Conservation (phyloP, 2,888 invertebrate species). For the Xanthia icteritia region DNA sequence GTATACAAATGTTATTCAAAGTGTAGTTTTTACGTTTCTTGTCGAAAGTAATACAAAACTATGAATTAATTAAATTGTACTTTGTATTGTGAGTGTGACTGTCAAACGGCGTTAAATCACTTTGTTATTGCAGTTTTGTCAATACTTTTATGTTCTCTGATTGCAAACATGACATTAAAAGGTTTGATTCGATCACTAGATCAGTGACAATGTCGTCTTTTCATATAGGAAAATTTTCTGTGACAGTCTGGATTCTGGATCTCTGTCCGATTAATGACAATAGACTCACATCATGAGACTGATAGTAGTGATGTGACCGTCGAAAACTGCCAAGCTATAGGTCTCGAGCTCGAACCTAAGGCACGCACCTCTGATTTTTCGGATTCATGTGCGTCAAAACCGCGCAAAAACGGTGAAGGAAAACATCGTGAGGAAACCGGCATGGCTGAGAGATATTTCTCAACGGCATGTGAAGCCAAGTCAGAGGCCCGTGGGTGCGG, state of each 20-base stretch:
- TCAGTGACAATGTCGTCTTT: neutral
- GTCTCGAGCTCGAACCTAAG: too few species aligned
- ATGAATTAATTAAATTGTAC: conserved; percentile 33
- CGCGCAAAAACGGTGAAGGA: too few species aligned
- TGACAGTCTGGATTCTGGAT: too few species aligned
- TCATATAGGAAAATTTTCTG: neutral
- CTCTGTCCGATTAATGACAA: neutral
- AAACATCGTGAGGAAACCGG: too few species aligned
- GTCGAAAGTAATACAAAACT: conserved; percentile 36
- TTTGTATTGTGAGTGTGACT: neutral
- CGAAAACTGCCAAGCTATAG: too few species aligned
- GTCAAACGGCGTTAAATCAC: neutral
- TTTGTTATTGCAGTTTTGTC: neutral
- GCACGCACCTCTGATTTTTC: too few species aligned
- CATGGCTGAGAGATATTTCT: too few species aligned
- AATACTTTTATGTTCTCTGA: neutral
- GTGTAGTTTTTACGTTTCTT: conserved; percentile 36
- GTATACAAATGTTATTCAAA: conserved; percentile 39
- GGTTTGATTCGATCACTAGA: neutral
- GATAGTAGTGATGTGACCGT: too few species aligned
- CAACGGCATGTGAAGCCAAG: too few species aligned
- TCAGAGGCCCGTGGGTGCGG: too few species aligned
- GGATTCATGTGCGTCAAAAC: too few species aligned
- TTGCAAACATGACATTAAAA: neutral
- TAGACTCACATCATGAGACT: neutral